Conservation (phyloP, 2,113 vertebrate species). For the Stegostoma tigrinum region DNA sequence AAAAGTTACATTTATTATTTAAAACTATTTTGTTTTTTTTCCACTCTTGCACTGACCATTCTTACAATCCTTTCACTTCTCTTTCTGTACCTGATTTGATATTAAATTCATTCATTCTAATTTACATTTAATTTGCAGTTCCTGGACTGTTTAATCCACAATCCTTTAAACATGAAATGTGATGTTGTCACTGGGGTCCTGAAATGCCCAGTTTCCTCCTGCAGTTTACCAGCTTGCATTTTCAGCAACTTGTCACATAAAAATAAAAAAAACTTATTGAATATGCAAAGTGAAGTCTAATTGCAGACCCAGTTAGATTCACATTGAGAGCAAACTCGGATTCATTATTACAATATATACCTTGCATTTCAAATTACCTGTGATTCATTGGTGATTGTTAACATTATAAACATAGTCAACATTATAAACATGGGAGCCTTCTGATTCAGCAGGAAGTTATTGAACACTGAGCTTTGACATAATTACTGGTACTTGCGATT, state of each 20-base stretch:
- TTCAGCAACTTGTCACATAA: too few species aligned
- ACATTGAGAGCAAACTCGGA: too few species aligned
- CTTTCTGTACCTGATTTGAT: too few species aligned
- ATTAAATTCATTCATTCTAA: too few species aligned
- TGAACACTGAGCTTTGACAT: neutral
- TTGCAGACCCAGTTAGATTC: too few species aligned
- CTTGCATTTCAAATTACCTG: neutral
- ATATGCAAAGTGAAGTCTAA: too few species aligned
- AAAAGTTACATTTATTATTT: neutral
- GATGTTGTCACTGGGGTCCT: too few species aligned
- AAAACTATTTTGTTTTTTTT: neutral
- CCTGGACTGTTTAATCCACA: neutral
- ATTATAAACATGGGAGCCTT: neutral
- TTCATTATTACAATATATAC: neutral
- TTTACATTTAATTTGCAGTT: too few species aligned
- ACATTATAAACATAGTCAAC: neutral
- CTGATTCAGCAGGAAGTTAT: neutral
- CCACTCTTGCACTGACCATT: neutral
- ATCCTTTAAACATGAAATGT: too few species aligned
- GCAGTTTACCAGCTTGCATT: too few species aligned
- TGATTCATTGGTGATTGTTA: neutral
- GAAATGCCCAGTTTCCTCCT: too few species aligned
- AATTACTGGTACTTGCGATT: neutral
- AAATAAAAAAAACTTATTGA: too few species aligned
- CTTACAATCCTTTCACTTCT: neutral